phyloP scores from a whole-genome alignment of 2,888 invertebrate genomes.

The Plebejus anna region DNA sequence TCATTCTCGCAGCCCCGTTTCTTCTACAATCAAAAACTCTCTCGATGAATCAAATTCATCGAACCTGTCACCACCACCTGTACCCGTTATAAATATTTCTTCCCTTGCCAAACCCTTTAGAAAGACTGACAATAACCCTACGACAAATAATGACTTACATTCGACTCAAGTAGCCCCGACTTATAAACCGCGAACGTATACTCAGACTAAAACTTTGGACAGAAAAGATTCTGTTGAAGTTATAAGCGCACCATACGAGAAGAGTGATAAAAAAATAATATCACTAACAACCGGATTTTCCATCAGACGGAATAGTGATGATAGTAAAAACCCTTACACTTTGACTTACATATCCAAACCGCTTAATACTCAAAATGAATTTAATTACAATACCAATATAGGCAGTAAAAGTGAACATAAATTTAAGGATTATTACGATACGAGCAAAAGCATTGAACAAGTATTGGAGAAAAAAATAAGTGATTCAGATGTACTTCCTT shows the following conservation, averaged over 20 bases:
- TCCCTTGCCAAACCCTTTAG: constrained; percentile 74
- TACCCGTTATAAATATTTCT: constrained; percentile 63
- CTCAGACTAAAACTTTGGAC: constrained; percentile 57
- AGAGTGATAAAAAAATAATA: constrained; percentile 58
- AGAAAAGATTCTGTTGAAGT: constrained; percentile 51
- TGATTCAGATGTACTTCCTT: constrained; percentile 34
- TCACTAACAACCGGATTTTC: constrained; percentile 75
- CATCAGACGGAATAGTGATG: constrained; percentile 63
- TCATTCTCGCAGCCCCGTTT: constrained; percentile 58
- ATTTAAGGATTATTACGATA: constrained; percentile 48
- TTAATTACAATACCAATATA: constrained; percentile 39
- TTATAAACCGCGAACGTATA: constrained; percentile 47
- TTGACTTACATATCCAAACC: constrained; percentile 67
- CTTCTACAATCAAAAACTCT: constrained; percentile 69
- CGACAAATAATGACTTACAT: constrained; percentile 58
- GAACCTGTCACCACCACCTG: constrained; percentile 48
- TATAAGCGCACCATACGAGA: constrained; percentile 49
- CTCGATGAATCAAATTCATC: constrained; percentile 55
- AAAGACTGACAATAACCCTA: constrained; percentile 67
- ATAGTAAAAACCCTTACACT: constrained; percentile 67
- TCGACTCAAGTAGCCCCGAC: constrained; percentile 58
- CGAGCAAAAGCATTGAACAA: constrained; percentile 47
- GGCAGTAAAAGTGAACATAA: constrained; percentile 41
- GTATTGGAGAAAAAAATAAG: constrained; percentile 40
- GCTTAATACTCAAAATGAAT: constrained; percentile 51